Evolutionary conservation across 2,888 invertebrate species (phyloP).

Genomic region (Strigamia transsilvanica): DNA sequence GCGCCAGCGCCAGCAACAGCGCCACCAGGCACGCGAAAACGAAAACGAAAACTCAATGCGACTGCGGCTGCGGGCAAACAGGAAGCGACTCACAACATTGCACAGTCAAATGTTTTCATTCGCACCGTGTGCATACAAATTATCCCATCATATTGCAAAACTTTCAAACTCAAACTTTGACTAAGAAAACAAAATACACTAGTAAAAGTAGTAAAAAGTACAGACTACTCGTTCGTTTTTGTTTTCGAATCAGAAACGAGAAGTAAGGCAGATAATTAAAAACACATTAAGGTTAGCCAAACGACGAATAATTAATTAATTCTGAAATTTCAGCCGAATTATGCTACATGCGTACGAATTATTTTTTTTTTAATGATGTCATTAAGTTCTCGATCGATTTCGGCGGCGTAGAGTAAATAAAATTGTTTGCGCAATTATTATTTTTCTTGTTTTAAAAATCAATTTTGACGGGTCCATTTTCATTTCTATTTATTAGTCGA

Average conservation of each 20-base stretch:
- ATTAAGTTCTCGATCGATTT: slow-evolving; percentile 1
- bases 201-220: too few relatives aligned
- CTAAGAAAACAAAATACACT: too few relatives aligned
- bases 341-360: not conserved
- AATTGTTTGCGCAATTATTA: not conserved
- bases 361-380: slow-evolving; percentile 26
- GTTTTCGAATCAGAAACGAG: too few relatives aligned
- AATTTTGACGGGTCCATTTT: slow-evolving; percentile 44
- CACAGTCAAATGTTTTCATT: slow-evolving; percentile 43
- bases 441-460: not conserved
- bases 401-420: not conserved
- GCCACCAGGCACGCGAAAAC: not conserved
- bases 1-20: not conserved
- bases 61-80: not conserved
- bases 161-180: not conserved
- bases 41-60: not conserved
- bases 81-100: slow-evolving; percentile 10
- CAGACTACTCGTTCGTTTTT: too few relatives aligned
- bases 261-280: not conserved
- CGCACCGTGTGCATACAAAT: slow-evolving; percentile 9
- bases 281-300: slow-evolving; percentile 33
- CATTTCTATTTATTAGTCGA: slow-evolving; percentile 21
- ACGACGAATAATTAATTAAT: slow-evolving; percentile 6
- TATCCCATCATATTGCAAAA: not conserved
- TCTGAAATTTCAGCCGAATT: not conserved